phyloP scores from a whole-genome alignment of 2,797 vertebrate species.

The Sebastes baramenuke region DNA sequence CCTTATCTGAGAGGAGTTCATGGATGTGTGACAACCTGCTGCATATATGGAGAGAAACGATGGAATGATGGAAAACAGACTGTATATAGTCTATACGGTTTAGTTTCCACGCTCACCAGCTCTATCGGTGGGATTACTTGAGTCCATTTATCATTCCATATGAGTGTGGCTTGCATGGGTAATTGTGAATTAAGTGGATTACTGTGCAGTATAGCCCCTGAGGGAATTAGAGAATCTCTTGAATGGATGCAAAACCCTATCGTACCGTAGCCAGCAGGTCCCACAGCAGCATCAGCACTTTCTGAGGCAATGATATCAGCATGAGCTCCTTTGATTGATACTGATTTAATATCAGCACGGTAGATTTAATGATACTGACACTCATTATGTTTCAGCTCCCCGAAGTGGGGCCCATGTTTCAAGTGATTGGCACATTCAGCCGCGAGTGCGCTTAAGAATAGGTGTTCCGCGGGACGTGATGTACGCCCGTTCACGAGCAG shows the following conservation, averaged over 20 bases:
- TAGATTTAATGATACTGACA: conserved; percentile 71
- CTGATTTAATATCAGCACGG: conserved; percentile 67
- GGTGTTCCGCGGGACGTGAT: conserved; percentile 24
- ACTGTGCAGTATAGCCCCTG: conserved; percentile 68
- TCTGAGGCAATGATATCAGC: conserved; percentile 63
- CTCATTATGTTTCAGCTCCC: conserved; percentile 64
- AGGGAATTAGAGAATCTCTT: conserved; percentile 70
- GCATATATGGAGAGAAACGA: conserved; percentile 11
- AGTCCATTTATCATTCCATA: conserved; percentile 74
- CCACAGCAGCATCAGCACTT: conserved; percentile 75
- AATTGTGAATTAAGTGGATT: conserved; percentile 84
- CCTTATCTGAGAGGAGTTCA: neutral
- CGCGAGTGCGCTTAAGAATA: conserved; percentile 35
- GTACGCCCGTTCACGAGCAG: neutral
- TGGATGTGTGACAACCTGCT: neutral
- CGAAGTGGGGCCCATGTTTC: conserved; percentile 42
- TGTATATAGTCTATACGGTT: conserved; percentile 8
- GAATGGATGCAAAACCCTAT: conserved; percentile 73
- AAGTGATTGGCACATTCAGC: conserved; percentile 62
- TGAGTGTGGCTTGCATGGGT: conserved; percentile 71
- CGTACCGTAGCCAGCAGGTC: conserved; percentile 54
- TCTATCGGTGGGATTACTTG: conserved; percentile 63
- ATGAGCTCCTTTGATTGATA: conserved; percentile 56
- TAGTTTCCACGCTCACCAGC: conserved; percentile 23
- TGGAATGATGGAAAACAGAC: neutral